Percentiles rank a stretch among this genome's conserved stretches.
Evolutionary conservation across 1,140 invertebrate genomes (phyloP).

Genomic region (Chymomyza costata): DNA sequence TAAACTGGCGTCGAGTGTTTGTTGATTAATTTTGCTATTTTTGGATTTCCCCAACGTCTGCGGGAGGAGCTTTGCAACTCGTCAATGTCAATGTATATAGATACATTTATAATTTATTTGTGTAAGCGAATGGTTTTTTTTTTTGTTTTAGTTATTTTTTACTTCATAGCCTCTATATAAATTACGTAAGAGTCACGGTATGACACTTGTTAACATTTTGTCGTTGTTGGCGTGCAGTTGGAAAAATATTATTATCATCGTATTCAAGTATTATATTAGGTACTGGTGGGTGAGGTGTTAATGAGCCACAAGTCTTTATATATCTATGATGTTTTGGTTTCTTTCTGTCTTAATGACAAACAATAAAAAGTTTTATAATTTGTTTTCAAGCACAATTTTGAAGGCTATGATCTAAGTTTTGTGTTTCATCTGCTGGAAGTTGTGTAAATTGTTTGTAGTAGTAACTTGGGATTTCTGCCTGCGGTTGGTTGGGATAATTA

Average conservation of each 20-base stretch:
- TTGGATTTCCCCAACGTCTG: constrained; percentile 28
- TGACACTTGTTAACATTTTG: constrained; percentile 48
- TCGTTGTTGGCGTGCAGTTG: constrained; percentile 29
- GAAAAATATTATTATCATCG: constrained; percentile 13
- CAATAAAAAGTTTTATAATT: constrained; percentile 41
- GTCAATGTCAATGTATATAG: no score
- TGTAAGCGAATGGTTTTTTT: no score
- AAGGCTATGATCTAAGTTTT: constrained; percentile 11
- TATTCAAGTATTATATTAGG: no score
- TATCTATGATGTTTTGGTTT: no score
- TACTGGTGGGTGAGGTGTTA: constrained; percentile 35
- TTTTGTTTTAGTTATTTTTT: no score
- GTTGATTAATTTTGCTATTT: constrained; percentile 64
- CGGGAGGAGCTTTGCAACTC: no score
- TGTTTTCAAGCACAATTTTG: constrained; percentile 27
- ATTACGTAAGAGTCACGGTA: no score
- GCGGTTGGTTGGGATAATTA: constrained; percentile 1
- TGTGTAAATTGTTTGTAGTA: background rate
- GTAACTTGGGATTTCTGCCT: constrained; percentile 3
- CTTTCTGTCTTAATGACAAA: constrained; percentile 30
- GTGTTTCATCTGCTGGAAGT: background rate
- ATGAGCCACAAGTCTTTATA: constrained; percentile 27
- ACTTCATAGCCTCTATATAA: no score
- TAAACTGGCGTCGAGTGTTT: constrained; percentile 58
- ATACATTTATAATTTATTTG: no score